Percentiles rank a stretch among this genome's conserved stretches.
phyloP scores from a whole-genome alignment of 2,797 vertebrate genomes.

The Oryzias sinensis region DNA sequence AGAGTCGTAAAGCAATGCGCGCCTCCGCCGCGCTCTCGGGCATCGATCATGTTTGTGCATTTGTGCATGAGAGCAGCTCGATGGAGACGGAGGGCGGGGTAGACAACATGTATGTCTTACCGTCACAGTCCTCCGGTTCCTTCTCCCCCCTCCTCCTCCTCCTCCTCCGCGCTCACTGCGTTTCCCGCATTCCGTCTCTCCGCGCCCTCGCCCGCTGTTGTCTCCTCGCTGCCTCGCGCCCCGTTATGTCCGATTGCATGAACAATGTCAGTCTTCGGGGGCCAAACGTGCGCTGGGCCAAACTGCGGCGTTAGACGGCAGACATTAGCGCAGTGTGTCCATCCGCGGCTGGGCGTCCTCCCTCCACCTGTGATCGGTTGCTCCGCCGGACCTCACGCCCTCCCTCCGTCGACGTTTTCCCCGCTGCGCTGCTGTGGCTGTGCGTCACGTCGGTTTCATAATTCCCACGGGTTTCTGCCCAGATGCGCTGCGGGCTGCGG shows the following conservation, averaged over 20 bases:
- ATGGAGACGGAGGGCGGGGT: conserved; percentile 13
- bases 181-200: conserved; percentile 73
- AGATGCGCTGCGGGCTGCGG: conserved; percentile 53
- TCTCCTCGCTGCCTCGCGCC: conserved; percentile 48
- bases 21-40: conserved; percentile 26
- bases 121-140: conserved; percentile 68
- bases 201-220: conserved; percentile 60
- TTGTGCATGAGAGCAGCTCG: conserved; percentile 19
- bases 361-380: conserved; percentile 45
- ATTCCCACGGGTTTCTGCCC: conserved; percentile 74
- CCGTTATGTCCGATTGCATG: conserved; percentile 60
- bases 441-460: conserved; percentile 73
- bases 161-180: conserved; percentile 69
- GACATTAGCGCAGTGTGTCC: conserved; percentile 58
- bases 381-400: conserved; percentile 63
- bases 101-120: conserved; percentile 67
- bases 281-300: conserved; percentile 30
- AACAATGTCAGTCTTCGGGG: conserved; percentile 42
- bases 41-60: conserved; percentile 49
- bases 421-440: conserved; percentile 62
- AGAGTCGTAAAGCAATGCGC: conserved; percentile 32
- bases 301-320: conserved; percentile 15
- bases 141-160: conserved; percentile 56
- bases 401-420: conserved; percentile 65
- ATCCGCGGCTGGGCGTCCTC: conserved; percentile 65